Evolutionary conservation across 2,888 invertebrate genomes (phyloP), one percentile per base, ranked within the genome.

Genomic region (Tyria jacobaeae): DNA sequence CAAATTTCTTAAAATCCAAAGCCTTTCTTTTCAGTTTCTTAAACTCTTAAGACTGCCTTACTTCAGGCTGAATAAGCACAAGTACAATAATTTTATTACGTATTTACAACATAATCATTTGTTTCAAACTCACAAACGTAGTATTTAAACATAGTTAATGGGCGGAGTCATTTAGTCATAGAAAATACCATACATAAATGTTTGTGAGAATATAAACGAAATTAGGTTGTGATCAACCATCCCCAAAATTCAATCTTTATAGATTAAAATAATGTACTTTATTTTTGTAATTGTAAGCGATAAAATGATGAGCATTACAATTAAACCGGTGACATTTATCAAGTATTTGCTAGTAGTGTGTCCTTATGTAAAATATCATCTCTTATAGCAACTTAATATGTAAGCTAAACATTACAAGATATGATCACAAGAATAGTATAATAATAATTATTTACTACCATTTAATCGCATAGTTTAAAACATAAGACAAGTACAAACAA

Each of bases 11-110:
- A 62, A 21, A 61, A 34, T 25, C 57, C 41, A 62, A 39, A 10
- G 63, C 25, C n/a, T 50, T 58, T 68, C 50, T 25, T 48, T 60
- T 59, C n/a, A n/a, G n/a, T n/a, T n/a, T n/a, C n/a, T n/a, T n/a
- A n/a, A n/a, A 58, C 24, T 59, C 44, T 25, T 56, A 56, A 73
- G 74, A 74, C 74, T 68, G 71, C 57, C 39, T 68, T 73, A 64
- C 41, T 60, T 44, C 31, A 68, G 68, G 58, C 71, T 56, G 47
- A 48, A 21, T 44, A 25, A 31, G 6, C 1, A 25, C 15, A 41
- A 55, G 34, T 50, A 24, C 15, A 15, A 31, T 49, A 37, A 25
- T 61, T 39, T 51, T 3, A n/a, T 25, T 27, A 41, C 48, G 15
- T 31, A 47, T 15, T n/a, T 14, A 44, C 14, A 14, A 51, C 5